Conservation (phyloP, 2,797 vertebrate genomes). For the Onychomys leucogaster region DNA sequence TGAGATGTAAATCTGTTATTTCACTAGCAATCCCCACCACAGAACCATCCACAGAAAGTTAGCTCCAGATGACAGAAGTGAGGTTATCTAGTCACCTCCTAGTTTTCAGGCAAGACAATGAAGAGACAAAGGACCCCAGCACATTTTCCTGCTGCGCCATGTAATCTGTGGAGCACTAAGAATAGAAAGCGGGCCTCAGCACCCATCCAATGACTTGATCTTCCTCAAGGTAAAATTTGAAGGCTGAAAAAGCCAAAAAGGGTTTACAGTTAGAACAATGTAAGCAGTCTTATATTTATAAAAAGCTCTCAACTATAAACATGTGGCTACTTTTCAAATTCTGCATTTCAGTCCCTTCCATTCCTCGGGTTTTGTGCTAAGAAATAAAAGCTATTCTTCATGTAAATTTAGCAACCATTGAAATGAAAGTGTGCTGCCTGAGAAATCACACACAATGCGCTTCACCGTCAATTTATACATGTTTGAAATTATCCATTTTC, state of each 20-base stretch:
- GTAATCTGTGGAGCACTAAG: not conserved
- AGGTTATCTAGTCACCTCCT: not conserved
- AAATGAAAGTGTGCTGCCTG: slow-evolving; percentile 62
- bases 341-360: not conserved
- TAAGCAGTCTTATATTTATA: slow-evolving; percentile 50
- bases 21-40: not conserved
- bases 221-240: slow-evolving; percentile 49
- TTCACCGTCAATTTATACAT: not conserved
- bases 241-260: slow-evolving; percentile 52
- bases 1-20: not conserved
- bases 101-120: not conserved
- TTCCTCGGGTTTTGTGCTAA: slow-evolving; percentile 47
- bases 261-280: slow-evolving; percentile 57
- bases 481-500: slow-evolving; percentile 49
- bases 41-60: not conserved
- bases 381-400: slow-evolving; percentile 69
- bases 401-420: slow-evolving; percentile 69
- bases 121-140: not conserved
- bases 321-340: slow-evolving; percentile 65
- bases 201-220: slow-evolving; percentile 8
- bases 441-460: slow-evolving; percentile 60
- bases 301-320: slow-evolving; percentile 56
- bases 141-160: not conserved
- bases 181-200: slow-evolving; percentile 21
- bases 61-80: not conserved